Percentiles rank a stretch among this genome's conserved stretches.
These are phyloP conservation scores for Xylocopa sonorina DNA, from an alignment of 1,140 invertebrate species.

Conservation along the genomic window DNA sequence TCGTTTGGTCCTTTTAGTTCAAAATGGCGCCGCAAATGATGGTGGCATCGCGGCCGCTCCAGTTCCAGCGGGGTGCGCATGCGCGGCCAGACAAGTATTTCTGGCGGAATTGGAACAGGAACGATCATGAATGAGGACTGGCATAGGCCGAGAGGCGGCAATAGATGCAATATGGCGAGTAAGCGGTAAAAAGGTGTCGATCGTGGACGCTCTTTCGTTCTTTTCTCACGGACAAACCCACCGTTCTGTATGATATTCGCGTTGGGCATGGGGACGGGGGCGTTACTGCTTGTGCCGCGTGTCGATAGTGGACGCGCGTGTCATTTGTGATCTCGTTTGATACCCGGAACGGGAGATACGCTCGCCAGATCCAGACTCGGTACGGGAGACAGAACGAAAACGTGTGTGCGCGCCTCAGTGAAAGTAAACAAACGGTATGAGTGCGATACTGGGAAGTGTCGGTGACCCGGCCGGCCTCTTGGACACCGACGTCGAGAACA, in stretches of 20 bases:
- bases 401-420: slow-evolving; percentile 38
- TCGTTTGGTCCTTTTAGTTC: neutral
- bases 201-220: slow-evolving; percentile 53
- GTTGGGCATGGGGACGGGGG: slow-evolving; percentile 49
- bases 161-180: slow-evolving; percentile 77
- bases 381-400: slow-evolving; percentile 25
- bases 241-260: slow-evolving; percentile 45
- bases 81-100: slow-evolving; percentile 14
- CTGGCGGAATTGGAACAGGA: slow-evolving; percentile 51
- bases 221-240: slow-evolving; percentile 19
- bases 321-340: slow-evolving; percentile 33
- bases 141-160: slow-evolving; percentile 59
- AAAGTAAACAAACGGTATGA: slow-evolving; percentile 76
- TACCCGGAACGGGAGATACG: neutral
- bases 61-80: slow-evolving; percentile 19
- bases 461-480: slow-evolving; percentile 64
- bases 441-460: slow-evolving; percentile 61
- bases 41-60: neutral
- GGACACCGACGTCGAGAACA: slow-evolving; percentile 71
- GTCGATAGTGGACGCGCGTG: slow-evolving; percentile 40
- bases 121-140: slow-evolving; percentile 43
- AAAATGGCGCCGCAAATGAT: neutral
- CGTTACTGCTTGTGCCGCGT: slow-evolving; percentile 35
- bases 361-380: slow-evolving; percentile 1
- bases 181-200: slow-evolving; percentile 66